These are phyloP conservation scores for Parauchenoglanis ngamensis DNA, from an alignment of 2,797 vertebrate genomes.

Conservation along the genomic window DNA sequence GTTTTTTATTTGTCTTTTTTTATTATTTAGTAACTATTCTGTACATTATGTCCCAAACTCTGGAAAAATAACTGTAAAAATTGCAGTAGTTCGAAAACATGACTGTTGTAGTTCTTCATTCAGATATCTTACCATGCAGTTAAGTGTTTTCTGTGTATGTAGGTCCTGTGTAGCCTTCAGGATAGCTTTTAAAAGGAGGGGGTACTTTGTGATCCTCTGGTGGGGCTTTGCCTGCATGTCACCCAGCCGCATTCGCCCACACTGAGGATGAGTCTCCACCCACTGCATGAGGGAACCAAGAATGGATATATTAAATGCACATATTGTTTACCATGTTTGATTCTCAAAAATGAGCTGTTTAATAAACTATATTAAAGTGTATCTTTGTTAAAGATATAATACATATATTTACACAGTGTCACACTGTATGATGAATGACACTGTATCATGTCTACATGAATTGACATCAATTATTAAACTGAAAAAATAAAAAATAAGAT, in stretches of 20 bases:
- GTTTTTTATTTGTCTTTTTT: background rate
- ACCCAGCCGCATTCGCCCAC: constrained; percentile 78
- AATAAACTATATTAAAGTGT: background rate
- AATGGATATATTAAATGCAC: constrained; percentile 6
- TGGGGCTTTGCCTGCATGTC: constrained; percentile 87
- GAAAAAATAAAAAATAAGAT: background rate
- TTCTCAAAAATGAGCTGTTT: background rate
- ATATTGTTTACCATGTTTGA: background rate
- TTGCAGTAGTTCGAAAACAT: background rate
- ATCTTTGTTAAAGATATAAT: background rate
- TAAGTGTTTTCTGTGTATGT: constrained; percentile 63
- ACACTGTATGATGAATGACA: background rate
- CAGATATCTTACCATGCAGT: constrained; percentile 71
- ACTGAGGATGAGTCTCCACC: constrained; percentile 81
- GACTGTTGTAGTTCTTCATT: background rate
- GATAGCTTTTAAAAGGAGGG: constrained; percentile 80
- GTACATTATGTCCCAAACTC: background rate
- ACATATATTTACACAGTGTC: background rate
- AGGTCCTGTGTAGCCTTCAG: constrained; percentile 74
- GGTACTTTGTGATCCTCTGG: constrained; percentile 87
- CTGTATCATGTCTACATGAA: background rate
- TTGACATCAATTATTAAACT: too few species aligned
- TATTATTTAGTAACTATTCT: background rate
- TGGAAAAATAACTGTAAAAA: background rate
- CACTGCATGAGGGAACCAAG: constrained; percentile 69